Base-by-base conservation (phyloP, 2,888 invertebrate species). In the Clistopyga incitator region DNA sequence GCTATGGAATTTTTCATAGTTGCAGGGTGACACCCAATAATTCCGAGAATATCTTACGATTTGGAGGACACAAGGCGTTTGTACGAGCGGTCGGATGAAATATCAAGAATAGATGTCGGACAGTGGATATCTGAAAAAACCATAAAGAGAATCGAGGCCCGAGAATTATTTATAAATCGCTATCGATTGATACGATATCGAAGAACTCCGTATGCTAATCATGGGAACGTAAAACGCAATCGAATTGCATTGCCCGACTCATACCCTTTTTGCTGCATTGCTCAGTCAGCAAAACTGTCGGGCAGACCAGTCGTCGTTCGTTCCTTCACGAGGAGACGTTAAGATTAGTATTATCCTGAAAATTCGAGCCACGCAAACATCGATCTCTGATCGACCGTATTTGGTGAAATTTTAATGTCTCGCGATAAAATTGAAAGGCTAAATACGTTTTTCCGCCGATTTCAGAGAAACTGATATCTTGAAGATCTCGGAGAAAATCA, bases 361-460 rank as follows among this genome's bases (percentile, higher is more conserved):
- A 38, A 38, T 38, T 0, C 10, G 10, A 38, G 34, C 34, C 6
- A 6, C 34, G 8, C 8, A 34, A 34, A 6, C 45, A 45, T 3
- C 45, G 13, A 45, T 45, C 13, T 45, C 13, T 45, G 13, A 45
- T 45, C 71, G 45, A 23, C n/a, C n/a, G 38, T 11, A 38, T 18
- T 71, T 45, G 42, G 25, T 15, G 38, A 18, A n/a, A 59, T 45
- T 59, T 23, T 65, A 59, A 72, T 59, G 42, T 20, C 25, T 59
- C 42, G 56, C 56, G 45, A 67, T 15, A 15, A 56, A 6, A 38
- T 6, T 2, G 20, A 13, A 10, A 38, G 1, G 0, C 38, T 2
- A 38, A 10, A 38, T 38, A 38, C 2, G 10, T 10, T 38, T 38
- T 38, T 38, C 0, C 38, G 4, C 4, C 29, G n/a, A n/a, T n/a